Evolutionary conservation across 2,797 vertebrate genomes (phyloP).

Genomic region (Periparus ater): DNA sequence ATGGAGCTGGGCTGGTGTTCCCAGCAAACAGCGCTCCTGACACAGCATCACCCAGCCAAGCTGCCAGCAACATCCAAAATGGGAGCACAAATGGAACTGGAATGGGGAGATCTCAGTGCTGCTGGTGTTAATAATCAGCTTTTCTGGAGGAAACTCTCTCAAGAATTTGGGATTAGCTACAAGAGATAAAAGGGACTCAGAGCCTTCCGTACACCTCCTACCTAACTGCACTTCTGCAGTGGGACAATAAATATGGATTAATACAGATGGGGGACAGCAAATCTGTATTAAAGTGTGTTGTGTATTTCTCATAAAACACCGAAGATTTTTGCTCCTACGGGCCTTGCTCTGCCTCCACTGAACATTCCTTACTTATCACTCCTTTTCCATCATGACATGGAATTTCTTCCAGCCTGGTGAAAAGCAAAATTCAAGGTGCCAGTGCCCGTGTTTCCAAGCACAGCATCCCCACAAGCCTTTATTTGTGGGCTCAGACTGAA

Average conservation of each 20-base stretch:
- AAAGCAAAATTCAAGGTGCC: neutral
- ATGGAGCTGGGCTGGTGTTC: neutral
- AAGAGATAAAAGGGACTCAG: neutral
- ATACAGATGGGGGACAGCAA: neutral
- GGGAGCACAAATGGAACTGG: neutral
- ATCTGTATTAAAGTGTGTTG: fast-evolving
- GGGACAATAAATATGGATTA: neutral
- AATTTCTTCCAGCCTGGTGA: neutral
- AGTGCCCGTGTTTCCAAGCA: neutral
- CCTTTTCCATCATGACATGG: neutral
- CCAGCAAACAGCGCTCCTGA: neutral
- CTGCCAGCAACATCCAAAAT: neutral
- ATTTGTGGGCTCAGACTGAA: neutral
- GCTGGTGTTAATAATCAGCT: neutral
- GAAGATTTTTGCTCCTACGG: neutral
- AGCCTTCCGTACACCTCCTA: neutral
- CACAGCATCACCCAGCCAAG: neutral
- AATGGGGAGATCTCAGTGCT: neutral
- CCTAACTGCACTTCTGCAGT: neutral
- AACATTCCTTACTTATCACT: fast-evolving
- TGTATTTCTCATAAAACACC: neutral
- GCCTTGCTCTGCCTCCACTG: neutral
- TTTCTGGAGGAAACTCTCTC: neutral
- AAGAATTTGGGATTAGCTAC: neutral
- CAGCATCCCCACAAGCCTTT: neutral